phyloP scores from a whole-genome alignment of 2,797 vertebrate genomes.

The Pipistrellus nathusii region DNA sequence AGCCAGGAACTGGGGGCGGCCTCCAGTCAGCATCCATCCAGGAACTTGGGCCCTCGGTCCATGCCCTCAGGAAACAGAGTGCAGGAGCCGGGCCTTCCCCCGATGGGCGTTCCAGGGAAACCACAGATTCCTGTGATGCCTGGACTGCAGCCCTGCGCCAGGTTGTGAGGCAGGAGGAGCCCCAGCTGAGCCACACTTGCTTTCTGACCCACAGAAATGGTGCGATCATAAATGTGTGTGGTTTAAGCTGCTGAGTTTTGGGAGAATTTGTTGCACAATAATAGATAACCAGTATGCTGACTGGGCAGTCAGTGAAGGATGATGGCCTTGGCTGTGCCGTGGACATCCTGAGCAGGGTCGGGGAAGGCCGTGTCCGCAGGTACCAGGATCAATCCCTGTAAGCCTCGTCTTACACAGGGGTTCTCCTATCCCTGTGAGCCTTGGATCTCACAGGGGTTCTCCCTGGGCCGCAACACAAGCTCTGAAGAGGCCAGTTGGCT shows the following conservation, averaged over 20 bases:
- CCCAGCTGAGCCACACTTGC: fast-evolving
- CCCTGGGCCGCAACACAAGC: not conserved
- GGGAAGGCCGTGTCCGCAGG: not conserved
- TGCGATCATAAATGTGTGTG: not conserved
- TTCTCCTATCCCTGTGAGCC: not conserved
- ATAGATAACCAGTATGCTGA: not conserved
- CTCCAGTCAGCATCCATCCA: not conserved
- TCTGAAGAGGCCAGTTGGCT: not conserved
- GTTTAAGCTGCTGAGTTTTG: not conserved
- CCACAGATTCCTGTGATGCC: not conserved
- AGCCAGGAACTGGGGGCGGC: not conserved
- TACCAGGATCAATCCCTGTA: not conserved
- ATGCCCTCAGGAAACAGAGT: not conserved
- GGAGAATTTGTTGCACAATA: not conserved
- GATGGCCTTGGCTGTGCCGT: not conserved
- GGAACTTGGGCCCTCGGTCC: not conserved
- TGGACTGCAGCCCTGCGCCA: not conserved
- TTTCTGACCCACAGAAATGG: not conserved
- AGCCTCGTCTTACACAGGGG: not conserved
- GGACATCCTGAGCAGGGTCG: not conserved
- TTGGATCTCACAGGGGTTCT: not conserved
- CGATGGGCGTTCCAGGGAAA: not conserved
- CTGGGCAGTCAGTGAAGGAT: not conserved
- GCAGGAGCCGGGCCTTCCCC: not conserved
- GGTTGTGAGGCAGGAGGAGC: not conserved